Base-by-base conservation (phyloP, 2,888 invertebrate species). In the Amphipoea oculea region DNA sequence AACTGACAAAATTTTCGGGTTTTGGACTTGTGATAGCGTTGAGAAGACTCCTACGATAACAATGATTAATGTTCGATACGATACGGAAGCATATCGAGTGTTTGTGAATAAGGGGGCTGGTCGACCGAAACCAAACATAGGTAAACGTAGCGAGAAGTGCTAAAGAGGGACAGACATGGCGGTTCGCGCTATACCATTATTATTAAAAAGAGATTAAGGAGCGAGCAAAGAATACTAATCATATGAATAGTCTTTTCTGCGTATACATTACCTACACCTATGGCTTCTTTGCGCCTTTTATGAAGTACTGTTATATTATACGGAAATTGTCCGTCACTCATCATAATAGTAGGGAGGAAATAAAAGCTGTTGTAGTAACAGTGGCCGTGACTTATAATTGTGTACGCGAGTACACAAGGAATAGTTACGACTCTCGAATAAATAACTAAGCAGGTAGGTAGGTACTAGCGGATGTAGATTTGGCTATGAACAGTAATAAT, bases 301-400 rank as follows among this genome's bases (percentile, higher is more conserved):
- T 71, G 40, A 72, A 69, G 62, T 48, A 48, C 84, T 78, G 81
- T 83, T 84, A 78, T 76, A 78, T 81, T 85, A 82, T 88, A 85
- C 90, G 93, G 93, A 94, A 93, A 92, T 91, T 76, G 88, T 78
- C 85, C 72, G 87, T 89, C 90, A 92, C 88, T 91, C 87, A 88
- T 91, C 87, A 88, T 86, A 88, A 89, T 78, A 78, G 84, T 76
- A 82, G 81, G 78, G 86, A 91, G 92, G 90, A 91, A 88, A 91
- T 89, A 88, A 89, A 86, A 86, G 84, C 79, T 86, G 76, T 82
- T 73, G 82, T 86, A 80, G 82, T 86, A 84, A 79, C 81, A 77
- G 78, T 84, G 79, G 48, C 66, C 73, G 66, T 84, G 79, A 81
- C 84, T 78, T 76, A 81, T 76, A 73, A 82, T 84, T 73, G 73